A percentile compares a stretch with the other conserved stretches of the same genome.
These are phyloP conservation scores for Diorhabda elongata DNA, from an alignment of 1,140 invertebrate species.

Conservation along the genomic window DNA sequence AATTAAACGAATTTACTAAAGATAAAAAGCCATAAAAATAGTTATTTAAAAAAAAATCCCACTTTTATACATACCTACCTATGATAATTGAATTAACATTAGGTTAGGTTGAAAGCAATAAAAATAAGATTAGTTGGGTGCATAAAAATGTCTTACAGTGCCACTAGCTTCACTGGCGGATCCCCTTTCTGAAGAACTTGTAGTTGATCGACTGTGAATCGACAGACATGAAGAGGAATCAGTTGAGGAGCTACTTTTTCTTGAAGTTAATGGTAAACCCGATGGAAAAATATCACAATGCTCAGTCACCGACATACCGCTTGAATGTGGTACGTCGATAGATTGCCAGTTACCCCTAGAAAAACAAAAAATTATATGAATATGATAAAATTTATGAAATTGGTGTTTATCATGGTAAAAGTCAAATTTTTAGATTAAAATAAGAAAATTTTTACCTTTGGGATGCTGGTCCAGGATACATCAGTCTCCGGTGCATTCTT, in stretches of 20 bases:
- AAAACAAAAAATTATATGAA: conserved; percentile 14
- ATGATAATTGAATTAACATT: too few species aligned
- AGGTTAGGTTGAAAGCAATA: too few species aligned
- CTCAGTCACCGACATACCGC: conserved; percentile 38
- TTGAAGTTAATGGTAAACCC: conserved; percentile 48
- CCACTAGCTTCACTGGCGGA: conserved; percentile 51
- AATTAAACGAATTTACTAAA: too few species aligned
- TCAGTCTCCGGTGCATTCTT: conserved; percentile 40
- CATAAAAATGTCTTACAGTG: conserved; percentile 44
- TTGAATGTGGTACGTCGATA: conserved; percentile 35
- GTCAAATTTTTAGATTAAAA: not conserved
- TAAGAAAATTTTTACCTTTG: conserved; percentile 29
- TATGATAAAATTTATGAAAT: conserved; percentile 3
- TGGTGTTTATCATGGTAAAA: not conserved
- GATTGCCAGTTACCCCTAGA: conserved; percentile 46
- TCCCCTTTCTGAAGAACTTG: conserved; percentile 48
- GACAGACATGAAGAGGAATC: conserved; percentile 58
- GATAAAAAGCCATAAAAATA: too few species aligned
- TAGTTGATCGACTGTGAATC: conserved; percentile 55
- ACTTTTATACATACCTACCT: too few species aligned
- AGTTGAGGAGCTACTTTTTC: conserved; percentile 61
- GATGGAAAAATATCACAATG: conserved; percentile 44
- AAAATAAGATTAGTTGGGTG: too few species aligned
- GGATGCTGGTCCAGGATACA: conserved; percentile 37
- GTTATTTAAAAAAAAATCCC: too few species aligned